Evolutionary conservation across 1,140 invertebrate species (phyloP), one percentile per base, ranked within the genome.

Genomic region (Dendrolimus punctatus): DNA sequence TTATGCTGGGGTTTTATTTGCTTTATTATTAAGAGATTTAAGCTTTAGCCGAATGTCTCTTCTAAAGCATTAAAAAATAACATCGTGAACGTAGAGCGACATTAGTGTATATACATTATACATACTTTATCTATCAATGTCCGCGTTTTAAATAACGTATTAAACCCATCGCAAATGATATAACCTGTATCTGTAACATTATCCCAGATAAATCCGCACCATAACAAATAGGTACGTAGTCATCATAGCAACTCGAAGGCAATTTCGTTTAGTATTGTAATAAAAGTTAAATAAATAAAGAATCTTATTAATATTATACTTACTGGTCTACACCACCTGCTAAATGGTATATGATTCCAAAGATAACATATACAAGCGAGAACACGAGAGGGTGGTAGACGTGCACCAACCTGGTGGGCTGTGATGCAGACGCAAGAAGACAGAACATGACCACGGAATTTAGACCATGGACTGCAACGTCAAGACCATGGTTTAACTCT

Each of bases 371-470:
- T 6, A 84, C 57, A 1, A 89, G 46, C 5, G 90, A 89, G 57
- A 93, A 90, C 4, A 88, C 44, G 0, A 93, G 58, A 4, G 92
- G 90, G 71, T 93, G 91, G 79, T 93, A 91, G 58, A 92, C 88
- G 70, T 95, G 92, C 4, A 91, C 74, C 38, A 95, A 57, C 40
- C 91, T 82, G n/a, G 92, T 83, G 0, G 94, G 93, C 58, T 94
- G 90, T 1, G 89, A 89, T 2, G 91, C 90, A 6, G 95, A 86
- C 52, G 89, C 85, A 6, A 95, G 73, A 68, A 95, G 92, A 4
- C 92, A 58, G 3, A 95, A 69, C 87, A 95, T 93, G 40, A 94
- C 80, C 10, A 94, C 51, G 6, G 91, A 91, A 81, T 96, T 96
- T 57, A 91, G 83, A 4, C 90, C 91, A 71, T 96, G 95, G 2